A percentile compares a stretch with the other conserved stretches of the same genome.
Evolutionary conservation across 2,797 vertebrate species (phyloP).

Genomic region (Dendrocincla tyrannina): DNA sequence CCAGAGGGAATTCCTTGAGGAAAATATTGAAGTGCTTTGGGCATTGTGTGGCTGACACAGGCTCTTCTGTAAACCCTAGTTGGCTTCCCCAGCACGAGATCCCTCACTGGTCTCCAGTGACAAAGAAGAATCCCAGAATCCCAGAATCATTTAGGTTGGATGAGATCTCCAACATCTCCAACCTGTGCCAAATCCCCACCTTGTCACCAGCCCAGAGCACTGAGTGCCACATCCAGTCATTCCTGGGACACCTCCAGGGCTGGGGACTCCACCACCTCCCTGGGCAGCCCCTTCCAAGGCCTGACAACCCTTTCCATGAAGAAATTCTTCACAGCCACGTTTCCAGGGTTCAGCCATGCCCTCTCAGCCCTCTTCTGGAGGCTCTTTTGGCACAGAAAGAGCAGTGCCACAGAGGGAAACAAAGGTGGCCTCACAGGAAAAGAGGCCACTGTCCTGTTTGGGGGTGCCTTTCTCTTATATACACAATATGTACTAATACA

Average conservation of each 20-base stretch:
- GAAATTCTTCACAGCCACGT: neutral
- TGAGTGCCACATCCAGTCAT: neutral
- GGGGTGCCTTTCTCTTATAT: neutral
- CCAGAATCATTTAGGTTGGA: neutral
- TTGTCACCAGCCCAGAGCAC: neutral
- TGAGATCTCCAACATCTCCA: neutral
- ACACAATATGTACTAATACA: neutral
- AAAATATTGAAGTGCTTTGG: neutral
- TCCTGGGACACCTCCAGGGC: neutral
- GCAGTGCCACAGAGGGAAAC: neutral
- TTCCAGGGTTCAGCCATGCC: neutral
- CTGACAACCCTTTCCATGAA: neutral
- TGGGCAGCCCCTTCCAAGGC: neutral
- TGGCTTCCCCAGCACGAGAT: neutral
- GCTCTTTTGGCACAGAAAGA: neutral
- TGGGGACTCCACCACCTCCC: neutral
- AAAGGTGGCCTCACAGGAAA: neutral
- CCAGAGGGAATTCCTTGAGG: neutral
- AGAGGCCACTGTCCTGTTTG: neutral
- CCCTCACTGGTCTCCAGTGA: neutral
- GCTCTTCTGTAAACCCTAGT: neutral
- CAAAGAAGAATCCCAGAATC: neutral
- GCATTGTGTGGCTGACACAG: neutral
- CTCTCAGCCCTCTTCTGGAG: neutral
- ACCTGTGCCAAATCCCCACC: rapidly evolving